Evolutionary conservation across 2,113 vertebrate genomes (phyloP), one percentile per base, ranked within the genome.

Genomic region (Mohoua ochrocephala): DNA sequence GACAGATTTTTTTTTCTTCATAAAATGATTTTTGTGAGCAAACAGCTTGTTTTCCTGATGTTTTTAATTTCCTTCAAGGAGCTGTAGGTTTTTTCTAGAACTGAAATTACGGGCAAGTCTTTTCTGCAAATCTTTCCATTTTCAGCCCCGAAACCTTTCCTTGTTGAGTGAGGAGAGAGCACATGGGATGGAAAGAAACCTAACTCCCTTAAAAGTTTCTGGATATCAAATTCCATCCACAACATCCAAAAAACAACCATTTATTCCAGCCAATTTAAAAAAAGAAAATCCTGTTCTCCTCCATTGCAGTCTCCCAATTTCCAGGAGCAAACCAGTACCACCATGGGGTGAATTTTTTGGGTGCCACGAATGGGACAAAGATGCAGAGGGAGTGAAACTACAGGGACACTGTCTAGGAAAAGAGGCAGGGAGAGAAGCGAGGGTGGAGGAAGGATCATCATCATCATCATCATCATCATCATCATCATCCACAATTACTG

Each of bases 121-220:
- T 68, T 60, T 63, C 45, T 88, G 41, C 57, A 90, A 76, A 69
- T 9, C 35, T 49, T 81, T 61, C n/a, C 0, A 0, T 89, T 94
- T 94, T 53, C 69, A 63, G 15, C 30, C 50, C 7, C 0, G 1
- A 71, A 92, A 85, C 6, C 9, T 85, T 63, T 73, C 31, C 30
- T 69, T 73, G 19, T 4, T 57, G 39, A 84, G 19, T 0, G 0
- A 75, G 13, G 13, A 70, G 11, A 47, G 44, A 42, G 14, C 59
- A 71, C 10, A 64, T 3, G 11, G 33, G 7, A 63, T 0, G 2
- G 52, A 45, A 41, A 71, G 49, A 74, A 81, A 7, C 6, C 18
- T 14, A 59, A 37, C 9, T 73, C 15, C 2, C 42, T 47, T 86
- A 41, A 57, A 91, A 67, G 33, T 70, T 83, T 67, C 60, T 7